Percentiles rank a stretch among this genome's conserved stretches.
These are phyloP conservation scores for Xylocopa sonorina DNA, from an alignment of 1,140 invertebrate genomes.

Conservation along the genomic window DNA sequence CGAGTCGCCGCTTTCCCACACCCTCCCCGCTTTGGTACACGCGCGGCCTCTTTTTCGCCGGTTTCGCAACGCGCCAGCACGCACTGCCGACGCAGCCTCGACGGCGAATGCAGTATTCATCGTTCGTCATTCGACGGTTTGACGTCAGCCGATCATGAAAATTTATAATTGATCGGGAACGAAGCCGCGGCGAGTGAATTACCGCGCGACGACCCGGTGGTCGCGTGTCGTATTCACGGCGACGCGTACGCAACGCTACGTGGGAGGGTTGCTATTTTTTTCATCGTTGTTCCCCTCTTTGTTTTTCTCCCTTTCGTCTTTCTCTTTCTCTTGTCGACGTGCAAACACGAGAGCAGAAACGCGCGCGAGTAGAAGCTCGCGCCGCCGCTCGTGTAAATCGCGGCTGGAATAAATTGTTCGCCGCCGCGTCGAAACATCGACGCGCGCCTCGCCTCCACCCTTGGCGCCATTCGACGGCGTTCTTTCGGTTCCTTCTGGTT, in stretches of 20 bases:
- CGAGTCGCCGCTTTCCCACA: background rate
- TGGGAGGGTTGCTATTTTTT: background rate
- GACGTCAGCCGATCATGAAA: constrained; percentile 39
- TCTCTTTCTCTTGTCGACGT: background rate
- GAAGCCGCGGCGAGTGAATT: constrained; percentile 17
- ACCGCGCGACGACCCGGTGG: constrained; percentile 7
- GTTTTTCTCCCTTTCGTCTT: too few species aligned
- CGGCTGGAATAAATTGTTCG: constrained; percentile 9
- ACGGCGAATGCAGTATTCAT: constrained; percentile 8
- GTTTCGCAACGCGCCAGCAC: constrained; percentile 14
- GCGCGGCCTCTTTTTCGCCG: background rate
- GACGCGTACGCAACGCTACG: background rate
- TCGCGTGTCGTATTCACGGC: constrained; percentile 12
- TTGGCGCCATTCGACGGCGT: background rate
- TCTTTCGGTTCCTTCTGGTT: background rate
- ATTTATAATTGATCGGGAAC: constrained; percentile 33
- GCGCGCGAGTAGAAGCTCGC: constrained; percentile 24
- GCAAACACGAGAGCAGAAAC: background rate
- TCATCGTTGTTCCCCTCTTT: too few species aligned
- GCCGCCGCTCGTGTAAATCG: constrained; percentile 25
- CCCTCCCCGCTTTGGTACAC: too few species aligned
- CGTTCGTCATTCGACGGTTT: constrained; percentile 23
- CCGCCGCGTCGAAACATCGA: background rate
- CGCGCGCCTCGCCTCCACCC: background rate
- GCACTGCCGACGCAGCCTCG: background rate